Conservation (phyloP, 1,140 invertebrate species). For the Anagrus nilaparvatae region DNA sequence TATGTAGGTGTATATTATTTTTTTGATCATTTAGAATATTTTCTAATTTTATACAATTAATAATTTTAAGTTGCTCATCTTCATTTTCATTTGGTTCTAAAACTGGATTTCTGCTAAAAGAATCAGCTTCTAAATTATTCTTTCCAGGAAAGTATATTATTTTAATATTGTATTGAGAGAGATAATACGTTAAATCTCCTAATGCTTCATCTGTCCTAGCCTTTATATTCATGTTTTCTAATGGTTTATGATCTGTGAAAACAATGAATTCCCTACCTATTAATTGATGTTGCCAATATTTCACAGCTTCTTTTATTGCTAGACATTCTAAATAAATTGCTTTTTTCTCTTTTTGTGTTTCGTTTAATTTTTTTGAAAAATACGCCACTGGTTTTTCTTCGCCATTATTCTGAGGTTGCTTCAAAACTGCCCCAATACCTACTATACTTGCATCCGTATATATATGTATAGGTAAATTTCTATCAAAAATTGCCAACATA, state of each 20-base stretch:
- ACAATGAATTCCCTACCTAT: conserved; percentile 12
- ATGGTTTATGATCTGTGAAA: conserved; percentile 15
- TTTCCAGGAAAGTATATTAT: conserved; percentile 14
- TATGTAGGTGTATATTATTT: not conserved
- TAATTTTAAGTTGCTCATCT: conserved; percentile 1
- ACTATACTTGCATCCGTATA: conserved; percentile 16
- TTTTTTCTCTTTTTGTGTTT: conserved; percentile 10
- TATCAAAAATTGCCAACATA: conserved; percentile 20
- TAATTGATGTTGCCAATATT: conserved; percentile 9
- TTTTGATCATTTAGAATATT: not conserved
- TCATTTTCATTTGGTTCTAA: conserved; percentile 3
- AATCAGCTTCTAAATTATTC: conserved; percentile 15
- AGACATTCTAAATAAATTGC: conserved; percentile 15
- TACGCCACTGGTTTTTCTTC: conserved; percentile 10
- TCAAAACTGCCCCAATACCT: conserved; percentile 15
- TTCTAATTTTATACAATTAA: conserved; percentile 4
- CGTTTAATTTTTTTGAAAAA: conserved; percentile 13
- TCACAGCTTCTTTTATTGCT: conserved; percentile 16
- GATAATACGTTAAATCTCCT: not conserved
- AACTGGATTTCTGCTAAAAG: conserved; percentile 4
- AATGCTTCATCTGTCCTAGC: conserved; percentile 1
- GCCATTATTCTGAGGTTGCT: conserved; percentile 13
- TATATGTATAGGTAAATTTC: conserved; percentile 16
- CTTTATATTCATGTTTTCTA: conserved; percentile 14
- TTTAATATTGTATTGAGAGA: conserved; percentile 4